These are phyloP conservation scores for Nomada ruficornis DNA, from an alignment of 2,888 invertebrate genomes.

Conservation along the genomic window DNA sequence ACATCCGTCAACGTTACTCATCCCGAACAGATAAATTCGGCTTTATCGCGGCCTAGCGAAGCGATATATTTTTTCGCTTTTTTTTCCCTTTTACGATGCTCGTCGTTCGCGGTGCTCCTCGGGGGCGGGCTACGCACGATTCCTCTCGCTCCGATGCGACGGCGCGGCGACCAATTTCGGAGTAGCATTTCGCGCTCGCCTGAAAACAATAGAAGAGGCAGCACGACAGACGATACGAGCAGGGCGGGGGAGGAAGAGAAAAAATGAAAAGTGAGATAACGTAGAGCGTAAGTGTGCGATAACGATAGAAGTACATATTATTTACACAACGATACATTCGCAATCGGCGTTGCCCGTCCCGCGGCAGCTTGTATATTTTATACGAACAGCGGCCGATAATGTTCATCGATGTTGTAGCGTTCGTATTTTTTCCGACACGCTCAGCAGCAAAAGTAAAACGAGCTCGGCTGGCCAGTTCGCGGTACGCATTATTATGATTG, in stretches of 20 bases:
- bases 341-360: constrained; percentile 35
- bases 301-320: constrained; percentile 54
- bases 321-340: constrained; percentile 62
- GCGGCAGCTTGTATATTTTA: constrained; percentile 2
- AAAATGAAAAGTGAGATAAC: constrained; percentile 42
- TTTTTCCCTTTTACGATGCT: constrained; percentile 8
- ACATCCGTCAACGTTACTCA: constrained; percentile 60
- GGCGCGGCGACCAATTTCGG: not conserved
- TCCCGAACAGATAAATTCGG: constrained; percentile 57
- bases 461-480: not conserved
- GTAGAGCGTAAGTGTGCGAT: constrained; percentile 58
- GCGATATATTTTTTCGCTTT: constrained; percentile 12
- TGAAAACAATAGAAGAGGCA: constrained; percentile 49
- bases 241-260: constrained; percentile 20
- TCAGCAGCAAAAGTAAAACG: constrained; percentile 16
- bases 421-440: constrained; percentile 22
- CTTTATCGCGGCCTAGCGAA: constrained; percentile 43
- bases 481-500: constrained; percentile 52
- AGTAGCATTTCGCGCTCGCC: constrained; percentile 7
- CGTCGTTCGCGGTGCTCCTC: constrained; percentile 8
- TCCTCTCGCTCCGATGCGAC: not conserved
- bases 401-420: constrained; percentile 24
- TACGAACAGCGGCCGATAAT: constrained; percentile 21
- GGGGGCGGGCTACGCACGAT: constrained; percentile 2
- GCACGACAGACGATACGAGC: constrained; percentile 36